phyloP scores from a whole-genome alignment of 2,888 invertebrate species.

The Neelides folsomi region DNA sequence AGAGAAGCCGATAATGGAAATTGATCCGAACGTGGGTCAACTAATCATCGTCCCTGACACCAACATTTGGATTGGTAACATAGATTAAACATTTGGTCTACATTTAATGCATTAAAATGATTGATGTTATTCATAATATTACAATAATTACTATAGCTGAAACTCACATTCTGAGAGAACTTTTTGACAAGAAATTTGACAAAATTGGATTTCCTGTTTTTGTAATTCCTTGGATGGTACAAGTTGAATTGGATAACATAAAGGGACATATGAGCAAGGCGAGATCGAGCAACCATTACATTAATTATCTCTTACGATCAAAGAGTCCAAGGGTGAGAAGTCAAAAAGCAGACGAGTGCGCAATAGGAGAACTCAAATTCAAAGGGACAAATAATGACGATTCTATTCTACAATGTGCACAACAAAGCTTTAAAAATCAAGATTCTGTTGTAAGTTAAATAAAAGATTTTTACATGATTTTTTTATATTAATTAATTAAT shows the following conservation, averaged over 20 bases:
- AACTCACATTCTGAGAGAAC: not conserved
- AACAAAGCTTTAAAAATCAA: constrained; percentile 12
- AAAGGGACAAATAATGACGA: constrained; percentile 25
- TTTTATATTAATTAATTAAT: too few relatives aligned
- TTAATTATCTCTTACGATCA: constrained; percentile 14
- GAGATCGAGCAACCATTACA: constrained; percentile 9
- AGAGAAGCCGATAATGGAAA: constrained; percentile 4
- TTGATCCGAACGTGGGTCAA: constrained; percentile 5
- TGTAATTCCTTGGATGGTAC: constrained; percentile 31
- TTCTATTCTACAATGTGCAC: constrained; percentile 29
- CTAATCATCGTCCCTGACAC: constrained; percentile 24
- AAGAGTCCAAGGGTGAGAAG: constrained; percentile 26
- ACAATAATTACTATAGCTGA: too few relatives aligned
- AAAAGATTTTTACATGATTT: not conserved
- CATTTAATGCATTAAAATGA: too few relatives aligned
- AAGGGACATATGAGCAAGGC: not conserved
- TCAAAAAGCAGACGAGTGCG: constrained; percentile 27
- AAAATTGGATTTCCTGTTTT: constrained; percentile 7
- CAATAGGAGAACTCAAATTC: constrained; percentile 14
- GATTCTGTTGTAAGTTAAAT: constrained; percentile 12
- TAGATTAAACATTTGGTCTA: not conserved
- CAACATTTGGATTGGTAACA: constrained; percentile 27
- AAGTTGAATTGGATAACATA: constrained; percentile 28
- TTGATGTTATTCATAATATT: too few relatives aligned
- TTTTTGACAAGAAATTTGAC: constrained; percentile 17